Evolutionary conservation across 2,888 invertebrate genomes (phyloP), one percentile per base, ranked within the genome.

Genomic region (Drosophila pegasa): DNA sequence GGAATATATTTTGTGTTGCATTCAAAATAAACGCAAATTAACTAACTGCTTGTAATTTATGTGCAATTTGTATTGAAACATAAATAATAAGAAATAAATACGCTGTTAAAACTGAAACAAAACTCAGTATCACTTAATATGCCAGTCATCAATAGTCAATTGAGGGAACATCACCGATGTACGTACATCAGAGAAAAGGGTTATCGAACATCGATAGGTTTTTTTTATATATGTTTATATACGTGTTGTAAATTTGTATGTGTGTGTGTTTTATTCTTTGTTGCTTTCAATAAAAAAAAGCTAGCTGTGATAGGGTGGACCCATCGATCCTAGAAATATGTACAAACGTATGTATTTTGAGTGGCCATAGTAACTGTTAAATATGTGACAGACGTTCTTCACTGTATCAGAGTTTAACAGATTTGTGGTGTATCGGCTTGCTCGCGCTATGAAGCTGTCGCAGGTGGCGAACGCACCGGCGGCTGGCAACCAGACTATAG

Each of bases 321-420:
- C 10, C 41, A 45, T 3, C 43, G 25, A 55, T 10, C 3, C 7
- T 14, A 40, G n/a, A 31, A 51, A 41, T 48, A 54, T 68, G 60
- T 50, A 40, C 33, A 47, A 12, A 22, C 38, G 33, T 59, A 63
- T 33, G 41, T 54, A 55, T 29, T 52, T 52, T 33, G 31, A 52
- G 9, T 41, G 18, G 2, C 14, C n/a, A 20, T 14, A 29, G 43
- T 57, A 37, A 14, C 29, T 61, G 51, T 51, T 29, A 18, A 47
- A 59, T 41, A 51, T 56, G 41, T 56, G 33, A 22, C 18, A 63
- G 43, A 29, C 12, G 18, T 40, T 57, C 33, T 57, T 38, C 48
- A 37, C 52, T 33, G 47, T 55, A 56, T 54, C 60, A 74, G 73
- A 38, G n/a, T 25, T 35, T 16, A 58, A 58, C 33, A 65, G 58